phyloP scores from a whole-genome alignment of 2,113 vertebrate genomes.

The Dolichallabes microphthalmus region DNA sequence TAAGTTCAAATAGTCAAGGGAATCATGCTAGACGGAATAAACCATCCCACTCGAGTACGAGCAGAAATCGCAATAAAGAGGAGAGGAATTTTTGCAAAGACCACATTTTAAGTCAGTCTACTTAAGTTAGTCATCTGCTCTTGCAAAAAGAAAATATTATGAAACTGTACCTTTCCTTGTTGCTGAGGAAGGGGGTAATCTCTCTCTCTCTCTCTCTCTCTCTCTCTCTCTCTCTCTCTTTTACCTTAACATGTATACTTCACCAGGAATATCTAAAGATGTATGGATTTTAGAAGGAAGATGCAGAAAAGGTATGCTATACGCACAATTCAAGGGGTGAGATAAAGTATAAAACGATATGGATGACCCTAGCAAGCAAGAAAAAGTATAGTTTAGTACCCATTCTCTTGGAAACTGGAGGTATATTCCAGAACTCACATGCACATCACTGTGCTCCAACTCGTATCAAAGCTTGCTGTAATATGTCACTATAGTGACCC shows the following conservation, averaged over 20 bases:
- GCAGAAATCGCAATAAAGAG: background rate
- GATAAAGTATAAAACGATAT: too few species aligned
- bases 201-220: too few species aligned
- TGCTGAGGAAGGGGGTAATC: background rate
- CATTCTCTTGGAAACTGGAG: background rate
- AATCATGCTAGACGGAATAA: background rate
- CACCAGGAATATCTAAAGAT: too few species aligned
- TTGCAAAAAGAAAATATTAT: background rate
- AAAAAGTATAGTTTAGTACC: background rate
- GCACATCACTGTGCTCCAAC: background rate
- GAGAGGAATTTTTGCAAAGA: background rate
- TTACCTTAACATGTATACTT: background rate
- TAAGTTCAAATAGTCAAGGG: background rate
- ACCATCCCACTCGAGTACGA: background rate
- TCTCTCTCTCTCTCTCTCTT: too few species aligned
- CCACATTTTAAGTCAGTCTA: background rate
- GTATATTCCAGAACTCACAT: background rate
- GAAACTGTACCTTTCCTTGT: background rate
- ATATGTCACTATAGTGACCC: conserved; percentile 16
- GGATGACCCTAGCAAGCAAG: background rate
- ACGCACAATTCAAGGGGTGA: background rate
- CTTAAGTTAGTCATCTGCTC: background rate
- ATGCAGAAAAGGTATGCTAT: background rate
- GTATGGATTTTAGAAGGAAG: background rate
- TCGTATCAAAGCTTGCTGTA: background rate